Evolutionary conservation across 2,888 invertebrate genomes (phyloP), one percentile per base, ranked within the genome.

Genomic region (Drosophila incognita): DNA sequence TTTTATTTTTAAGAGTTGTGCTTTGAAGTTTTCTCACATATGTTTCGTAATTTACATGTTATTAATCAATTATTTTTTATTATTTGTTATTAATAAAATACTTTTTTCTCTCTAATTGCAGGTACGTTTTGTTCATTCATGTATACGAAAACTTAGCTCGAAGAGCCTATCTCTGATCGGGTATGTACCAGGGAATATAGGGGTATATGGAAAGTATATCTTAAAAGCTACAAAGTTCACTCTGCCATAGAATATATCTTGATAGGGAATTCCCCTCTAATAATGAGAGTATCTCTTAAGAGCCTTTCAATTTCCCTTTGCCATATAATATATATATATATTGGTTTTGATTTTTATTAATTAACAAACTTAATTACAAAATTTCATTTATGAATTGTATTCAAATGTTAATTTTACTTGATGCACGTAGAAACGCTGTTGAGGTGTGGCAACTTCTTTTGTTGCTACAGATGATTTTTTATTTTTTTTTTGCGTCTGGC

Each of bases 81-180:
- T 31, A 29, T 21, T n/a, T n/a, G 4, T 46, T 31, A 63, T 29
- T 60, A 51, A 61, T 60, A 18, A 8, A 15, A 29, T 18, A 11
- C 54, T 35, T 36, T 38, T 38, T 67, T 57, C 24, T 74, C 6
- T 78, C 42, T 71, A 49, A 35, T 87, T 84, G 8, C 74, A 83
- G 83, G 83, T 83, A 75, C 57, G 83, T 72, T 29, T 13, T 15
- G 46, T 29, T 51, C 15, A 21, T 35, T 49, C 5, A 18, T 36
- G 15, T 35, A 2, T 3, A 8, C 6, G 13, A 18, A 18, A 31
- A 0, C 2, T 13, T 18, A 11, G 31, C 21, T 15, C 15, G 5
- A 15, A 18, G 42, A 24, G 1, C 10, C 48, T 2, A 10, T 18
- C 21, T 8, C 2, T 4, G 15, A 24, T 36, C 0, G 24, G 33